Base-by-base conservation (phyloP, 2,797 vertebrate genomes). In the Darevskia mixta region DNA sequence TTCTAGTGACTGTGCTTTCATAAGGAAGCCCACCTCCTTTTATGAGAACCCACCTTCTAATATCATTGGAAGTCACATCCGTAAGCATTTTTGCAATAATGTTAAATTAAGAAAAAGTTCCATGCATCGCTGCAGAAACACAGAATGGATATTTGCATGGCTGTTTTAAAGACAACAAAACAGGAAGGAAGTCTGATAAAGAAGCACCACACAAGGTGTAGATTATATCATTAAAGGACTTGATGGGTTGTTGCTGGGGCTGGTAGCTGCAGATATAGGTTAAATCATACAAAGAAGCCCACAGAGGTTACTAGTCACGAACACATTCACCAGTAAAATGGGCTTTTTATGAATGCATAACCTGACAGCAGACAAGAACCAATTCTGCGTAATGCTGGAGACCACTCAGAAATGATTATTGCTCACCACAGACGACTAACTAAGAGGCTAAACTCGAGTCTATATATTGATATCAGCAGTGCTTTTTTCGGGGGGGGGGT, bases 21-120 rank as follows among this genome's bases (percentile, higher is more conserved):
- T 32, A 15, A 11, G 4, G 71, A 72, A 13, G n/a, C 71, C 61
- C 2, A 23, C 61, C 61, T 64, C 20, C 18, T 20, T 32, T n/a
- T 5, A 15, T 32, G 69, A 71, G 29, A 71, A 71, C 3, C 23
- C 41, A 13, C 23, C 25, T 25, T 43, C 35, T 38, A 92, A 90
- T 69, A 77, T 84, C 49, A 72, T 64, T n/a, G 23, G 83, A 93
- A 92, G 49, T 71, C 72, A 41, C 17, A 89, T 91, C 87, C 72
- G 79, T 45, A 71, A 79, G 82, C 86, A 79, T 1, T 83, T 35
- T 49, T 89, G 91, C 55, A 85, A 77, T 82, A 38, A 83, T 1
- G 11, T 85, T 55, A 86, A 29, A 20, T 72, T 38, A 73, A 35
- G 69, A 32, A 15, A 55, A 67, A 67, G n/a, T 32, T n/a, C 23